These are phyloP conservation scores for Basileuterus tristriatus DNA, from an alignment of 2,797 vertebrate species.

Conservation along the genomic window DNA sequence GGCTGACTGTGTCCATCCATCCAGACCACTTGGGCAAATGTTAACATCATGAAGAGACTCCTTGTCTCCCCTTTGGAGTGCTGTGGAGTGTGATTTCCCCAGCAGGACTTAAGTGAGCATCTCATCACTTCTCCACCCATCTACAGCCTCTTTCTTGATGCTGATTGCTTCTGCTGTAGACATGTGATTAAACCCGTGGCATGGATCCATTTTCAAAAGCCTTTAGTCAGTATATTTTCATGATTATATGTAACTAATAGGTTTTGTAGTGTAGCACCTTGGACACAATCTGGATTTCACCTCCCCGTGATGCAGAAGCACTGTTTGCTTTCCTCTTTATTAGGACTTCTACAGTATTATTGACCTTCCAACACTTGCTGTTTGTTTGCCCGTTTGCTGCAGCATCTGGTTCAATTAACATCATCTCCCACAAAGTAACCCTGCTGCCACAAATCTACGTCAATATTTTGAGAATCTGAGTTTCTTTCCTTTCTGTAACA, in stretches of 20 bases:
- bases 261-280: not conserved
- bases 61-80: fast-evolving
- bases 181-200: not conserved
- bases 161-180: not conserved
- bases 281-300: not conserved
- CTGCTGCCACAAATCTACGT: not conserved
- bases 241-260: not conserved
- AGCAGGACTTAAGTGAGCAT: not conserved
- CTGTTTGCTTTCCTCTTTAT: not conserved
- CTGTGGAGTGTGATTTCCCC: not conserved
- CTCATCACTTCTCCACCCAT: not conserved
- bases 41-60: fast-evolving
- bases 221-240: not conserved
- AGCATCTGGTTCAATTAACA: not conserved
- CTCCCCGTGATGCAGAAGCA: not conserved
- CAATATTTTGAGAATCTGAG: not conserved
- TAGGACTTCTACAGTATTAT: not conserved
- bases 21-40: fast-evolving
- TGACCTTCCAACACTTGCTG: not conserved
- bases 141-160: not conserved
- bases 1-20: fast-evolving
- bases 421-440: not conserved
- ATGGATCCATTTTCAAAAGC: not conserved
- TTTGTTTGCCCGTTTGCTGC: not conserved
- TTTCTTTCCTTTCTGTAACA: not conserved